phyloP scores from a whole-genome alignment of 2,797 vertebrate genomes.

The Vespertilio murinus region DNA sequence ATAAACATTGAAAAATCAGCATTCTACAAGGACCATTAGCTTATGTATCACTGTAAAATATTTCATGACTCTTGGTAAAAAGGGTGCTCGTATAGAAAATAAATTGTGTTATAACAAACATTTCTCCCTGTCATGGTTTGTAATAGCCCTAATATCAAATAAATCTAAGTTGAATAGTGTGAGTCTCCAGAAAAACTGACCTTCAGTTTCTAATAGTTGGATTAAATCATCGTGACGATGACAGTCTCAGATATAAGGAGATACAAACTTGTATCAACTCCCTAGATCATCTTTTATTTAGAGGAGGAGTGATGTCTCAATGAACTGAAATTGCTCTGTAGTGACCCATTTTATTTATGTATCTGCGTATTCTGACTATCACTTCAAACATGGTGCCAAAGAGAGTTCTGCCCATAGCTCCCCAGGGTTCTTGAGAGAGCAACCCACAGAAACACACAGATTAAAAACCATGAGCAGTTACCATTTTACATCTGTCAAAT shows the following conservation, averaged over 20 bases:
- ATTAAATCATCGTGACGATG: conserved; percentile 66
- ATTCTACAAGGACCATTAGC: conserved; percentile 75
- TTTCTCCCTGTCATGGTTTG: conserved; percentile 55
- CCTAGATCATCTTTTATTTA: conserved; percentile 73
- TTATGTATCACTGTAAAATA: conserved; percentile 70
- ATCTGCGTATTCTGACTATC: conserved; percentile 1
- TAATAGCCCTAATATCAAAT: conserved; percentile 62
- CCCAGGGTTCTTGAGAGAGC: neutral
- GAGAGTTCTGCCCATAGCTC: neutral
- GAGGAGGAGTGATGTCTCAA: conserved; percentile 73
- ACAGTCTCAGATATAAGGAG: conserved; percentile 59
- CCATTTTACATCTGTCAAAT: conserved; percentile 49
- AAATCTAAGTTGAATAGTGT: conserved; percentile 68
- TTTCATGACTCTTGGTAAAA: conserved; percentile 69
- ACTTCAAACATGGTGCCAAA: neutral
- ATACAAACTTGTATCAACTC: conserved; percentile 50
- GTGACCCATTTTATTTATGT: conserved; percentile 26
- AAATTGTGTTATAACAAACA: conserved; percentile 61
- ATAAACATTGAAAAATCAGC: conserved; percentile 68
- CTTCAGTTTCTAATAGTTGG: conserved; percentile 59
- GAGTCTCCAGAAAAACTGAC: conserved; percentile 67
- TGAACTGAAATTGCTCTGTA: conserved; percentile 73
- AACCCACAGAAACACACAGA: neutral
- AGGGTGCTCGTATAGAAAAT: conserved; percentile 73
- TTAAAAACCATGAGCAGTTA: conserved; percentile 35